These are phyloP conservation scores for Cardiocondyla obscurior DNA, from an alignment of 1,140 invertebrate genomes.

Conservation along the genomic window DNA sequence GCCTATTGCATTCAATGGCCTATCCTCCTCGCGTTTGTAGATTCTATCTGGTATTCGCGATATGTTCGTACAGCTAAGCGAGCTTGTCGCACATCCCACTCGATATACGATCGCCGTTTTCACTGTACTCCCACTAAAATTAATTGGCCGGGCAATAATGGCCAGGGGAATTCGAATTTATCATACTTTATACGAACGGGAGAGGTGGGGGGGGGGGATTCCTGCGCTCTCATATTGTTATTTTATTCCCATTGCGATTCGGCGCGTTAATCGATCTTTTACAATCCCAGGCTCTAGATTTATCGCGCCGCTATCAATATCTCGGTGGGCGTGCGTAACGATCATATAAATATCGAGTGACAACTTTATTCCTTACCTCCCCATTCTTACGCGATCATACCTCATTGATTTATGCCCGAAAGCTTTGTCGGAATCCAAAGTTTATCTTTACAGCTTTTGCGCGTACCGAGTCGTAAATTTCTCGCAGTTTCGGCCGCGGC, in stretches of 20 bases:
- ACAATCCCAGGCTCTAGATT: not conserved
- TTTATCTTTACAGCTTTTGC: slow-evolving; percentile 13
- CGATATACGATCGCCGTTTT: slow-evolving; percentile 59
- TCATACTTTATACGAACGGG: not conserved
- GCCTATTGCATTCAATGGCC: slow-evolving; percentile 65
- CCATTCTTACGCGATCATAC: not conserved
- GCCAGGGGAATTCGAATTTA: slow-evolving; percentile 6
- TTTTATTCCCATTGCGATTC: not conserved
- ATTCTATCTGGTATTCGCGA: slow-evolving; percentile 65
- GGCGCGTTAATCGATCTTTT: not conserved
- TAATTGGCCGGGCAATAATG: slow-evolving; percentile 27
- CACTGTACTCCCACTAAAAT: slow-evolving; percentile 19
- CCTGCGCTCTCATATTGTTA: not conserved
- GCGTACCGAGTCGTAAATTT: slow-evolving; percentile 21
- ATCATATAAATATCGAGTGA: slow-evolving; percentile 39
- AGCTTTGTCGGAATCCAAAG: slow-evolving; percentile 19
- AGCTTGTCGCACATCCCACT: slow-evolving; percentile 62
- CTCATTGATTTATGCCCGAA: slow-evolving; percentile 12
- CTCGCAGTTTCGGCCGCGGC: not conserved
- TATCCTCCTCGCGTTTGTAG: slow-evolving; percentile 40
- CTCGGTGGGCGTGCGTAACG: slow-evolving; percentile 40
- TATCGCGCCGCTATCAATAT: slow-evolving; percentile 33
- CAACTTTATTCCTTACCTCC: slow-evolving; percentile 37
- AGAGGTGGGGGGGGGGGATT: too few species aligned
- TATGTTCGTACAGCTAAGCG: slow-evolving; percentile 56